Conservation (phyloP, 2,888 invertebrate genomes). For the Cosmopolites sordidus region DNA sequence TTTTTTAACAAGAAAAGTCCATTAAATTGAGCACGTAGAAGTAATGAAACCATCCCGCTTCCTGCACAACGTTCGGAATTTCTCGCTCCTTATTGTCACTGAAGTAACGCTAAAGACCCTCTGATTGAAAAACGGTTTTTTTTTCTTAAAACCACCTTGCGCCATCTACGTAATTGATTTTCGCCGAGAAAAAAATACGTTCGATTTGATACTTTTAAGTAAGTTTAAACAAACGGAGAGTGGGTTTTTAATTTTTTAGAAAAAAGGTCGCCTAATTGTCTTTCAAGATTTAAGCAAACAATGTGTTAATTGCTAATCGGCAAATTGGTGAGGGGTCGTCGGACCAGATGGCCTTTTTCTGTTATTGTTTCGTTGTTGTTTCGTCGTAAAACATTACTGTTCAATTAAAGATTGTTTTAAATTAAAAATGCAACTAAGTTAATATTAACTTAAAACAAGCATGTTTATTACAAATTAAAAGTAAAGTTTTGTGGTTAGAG, state of each 20-base stretch:
- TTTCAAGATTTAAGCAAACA: constrained; percentile 34
- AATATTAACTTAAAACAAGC: no score
- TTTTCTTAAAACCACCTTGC: constrained; percentile 40
- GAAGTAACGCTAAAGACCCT: constrained; percentile 47
- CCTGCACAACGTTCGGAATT: constrained; percentile 37
- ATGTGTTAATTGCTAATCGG: constrained; percentile 36
- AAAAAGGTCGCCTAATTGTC: constrained; percentile 34
- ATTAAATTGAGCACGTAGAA: constrained; percentile 50
- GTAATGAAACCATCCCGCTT: constrained; percentile 49
- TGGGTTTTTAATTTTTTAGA: constrained; percentile 33
- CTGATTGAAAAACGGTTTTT: constrained; percentile 48
- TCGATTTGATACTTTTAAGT: constrained; percentile 39
- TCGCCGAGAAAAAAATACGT: constrained; percentile 37
- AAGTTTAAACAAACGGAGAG: constrained; percentile 31
- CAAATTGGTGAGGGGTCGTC: constrained; percentile 30
- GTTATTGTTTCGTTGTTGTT: constrained; percentile 17
- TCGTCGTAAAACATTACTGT: constrained; percentile 7
- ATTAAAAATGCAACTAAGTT: no score
- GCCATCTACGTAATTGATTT: constrained; percentile 43
- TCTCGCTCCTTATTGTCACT: constrained; percentile 43
- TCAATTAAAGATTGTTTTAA: constrained; percentile 1
- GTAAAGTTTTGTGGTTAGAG: no score
- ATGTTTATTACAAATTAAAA: no score
- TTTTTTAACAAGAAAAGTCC: constrained; percentile 50
- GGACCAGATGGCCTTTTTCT: constrained; percentile 32